Conservation (phyloP, 2,888 invertebrate species). For the Frankliniella fusca region DNA sequence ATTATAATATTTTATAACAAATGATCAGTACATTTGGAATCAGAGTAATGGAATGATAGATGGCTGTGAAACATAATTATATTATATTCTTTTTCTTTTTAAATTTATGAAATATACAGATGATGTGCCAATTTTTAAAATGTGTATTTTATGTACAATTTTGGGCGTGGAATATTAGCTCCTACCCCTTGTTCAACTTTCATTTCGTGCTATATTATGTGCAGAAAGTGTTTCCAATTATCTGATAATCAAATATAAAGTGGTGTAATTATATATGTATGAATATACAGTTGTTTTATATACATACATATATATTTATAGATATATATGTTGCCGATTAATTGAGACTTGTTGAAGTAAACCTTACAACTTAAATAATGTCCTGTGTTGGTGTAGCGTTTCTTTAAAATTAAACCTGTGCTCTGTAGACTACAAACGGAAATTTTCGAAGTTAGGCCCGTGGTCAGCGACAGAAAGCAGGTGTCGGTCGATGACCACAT, state of each 20-base stretch:
- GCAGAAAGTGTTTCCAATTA: slow-evolving; percentile 2
- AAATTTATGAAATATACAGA: slow-evolving; percentile 13
- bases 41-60: slow-evolving; percentile 16
- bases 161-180: not conserved
- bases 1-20: slow-evolving; percentile 13
- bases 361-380: not conserved
- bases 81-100: slow-evolving; percentile 4
- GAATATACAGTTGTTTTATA: slow-evolving; percentile 7
- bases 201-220: not conserved
- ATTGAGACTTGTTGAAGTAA: not conserved
- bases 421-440: no score
- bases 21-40: slow-evolving; percentile 16
- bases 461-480: no score
- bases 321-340: not conserved
- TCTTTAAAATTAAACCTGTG: no score
- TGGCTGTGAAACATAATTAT: slow-evolving; percentile 17
- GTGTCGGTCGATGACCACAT: no score
- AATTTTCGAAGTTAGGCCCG: no score
- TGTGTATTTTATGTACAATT: not conserved
- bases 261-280: slow-evolving; percentile 12
- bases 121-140: slow-evolving; percentile 12
- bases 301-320: slow-evolving; percentile 15
- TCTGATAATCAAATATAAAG: not conserved
- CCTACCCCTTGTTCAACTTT: not conserved
- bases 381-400: no score